A percentile compares a stretch with the other conserved stretches of the same genome.
phyloP scores from a whole-genome alignment of 2,113 vertebrate genomes.

The Phasianus colchicus region DNA sequence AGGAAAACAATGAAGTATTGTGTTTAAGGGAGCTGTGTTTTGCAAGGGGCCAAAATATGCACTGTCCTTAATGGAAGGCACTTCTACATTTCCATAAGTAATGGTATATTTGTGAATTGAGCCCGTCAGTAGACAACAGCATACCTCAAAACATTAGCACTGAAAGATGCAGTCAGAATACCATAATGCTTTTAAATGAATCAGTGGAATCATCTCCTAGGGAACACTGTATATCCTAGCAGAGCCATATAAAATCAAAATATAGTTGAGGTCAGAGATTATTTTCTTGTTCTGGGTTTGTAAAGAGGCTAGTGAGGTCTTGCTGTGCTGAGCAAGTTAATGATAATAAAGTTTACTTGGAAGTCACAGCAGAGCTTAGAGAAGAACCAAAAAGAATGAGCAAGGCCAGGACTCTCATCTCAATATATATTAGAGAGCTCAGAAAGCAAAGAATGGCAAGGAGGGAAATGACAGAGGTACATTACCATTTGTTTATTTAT shows the following conservation, averaged over 20 bases:
- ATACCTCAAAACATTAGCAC: background rate
- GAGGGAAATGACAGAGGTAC: background rate
- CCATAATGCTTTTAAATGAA: background rate
- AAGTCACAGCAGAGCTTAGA: background rate
- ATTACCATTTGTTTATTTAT: background rate
- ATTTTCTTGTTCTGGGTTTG: background rate
- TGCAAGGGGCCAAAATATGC: background rate
- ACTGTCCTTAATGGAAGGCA: background rate
- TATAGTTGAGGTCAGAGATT: background rate
- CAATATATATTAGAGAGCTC: background rate
- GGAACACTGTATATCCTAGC: background rate
- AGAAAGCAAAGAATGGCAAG: background rate
- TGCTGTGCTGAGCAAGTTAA: background rate
- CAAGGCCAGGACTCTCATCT: background rate
- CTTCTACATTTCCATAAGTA: background rate
- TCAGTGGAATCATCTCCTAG: background rate
- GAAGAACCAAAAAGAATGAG: background rate
- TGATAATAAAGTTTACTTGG: conserved; percentile 9
- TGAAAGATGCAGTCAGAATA: background rate
- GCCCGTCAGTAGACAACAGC: background rate
- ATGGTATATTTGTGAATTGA: background rate
- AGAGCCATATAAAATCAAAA: conserved; percentile 16
- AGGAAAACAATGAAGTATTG: background rate
- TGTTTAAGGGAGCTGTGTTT: background rate
- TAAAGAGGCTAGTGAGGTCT: background rate